phyloP scores from a whole-genome alignment of 2,113 vertebrate genomes.

The Laterallus jamaicensis region DNA sequence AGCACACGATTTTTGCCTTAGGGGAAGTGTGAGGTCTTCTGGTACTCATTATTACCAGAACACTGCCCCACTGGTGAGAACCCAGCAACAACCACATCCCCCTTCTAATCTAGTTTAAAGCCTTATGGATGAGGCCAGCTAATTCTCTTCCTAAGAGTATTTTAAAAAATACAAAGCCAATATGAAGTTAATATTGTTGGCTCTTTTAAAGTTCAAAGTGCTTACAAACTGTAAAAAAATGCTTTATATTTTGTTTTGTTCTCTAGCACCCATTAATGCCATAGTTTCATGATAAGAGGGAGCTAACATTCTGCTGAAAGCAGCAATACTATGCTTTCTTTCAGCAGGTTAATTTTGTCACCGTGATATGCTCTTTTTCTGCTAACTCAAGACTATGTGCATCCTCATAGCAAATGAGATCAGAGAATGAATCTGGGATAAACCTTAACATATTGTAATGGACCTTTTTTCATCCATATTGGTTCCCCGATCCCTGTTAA shows the following conservation, averaged over 20 bases:
- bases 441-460: not conserved
- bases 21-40: too few relatives aligned
- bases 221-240: not conserved
- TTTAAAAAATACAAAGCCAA: not conserved
- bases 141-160: too few relatives aligned
- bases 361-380: not conserved
- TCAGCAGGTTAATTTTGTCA: not conserved
- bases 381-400: not conserved
- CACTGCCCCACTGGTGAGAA: too few relatives aligned
- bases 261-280: not conserved
- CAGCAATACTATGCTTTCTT: not conserved
- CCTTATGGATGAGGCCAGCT: too few relatives aligned
- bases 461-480: not conserved
- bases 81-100: too few relatives aligned
- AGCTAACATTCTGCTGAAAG: not conserved
- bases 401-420: not conserved
- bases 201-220: not conserved
- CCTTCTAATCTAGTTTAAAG: too few relatives aligned
- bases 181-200: not conserved
- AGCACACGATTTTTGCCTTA: too few relatives aligned
- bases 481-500: not conserved
- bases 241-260: not conserved
- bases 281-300: not conserved
- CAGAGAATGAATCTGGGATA: not conserved
- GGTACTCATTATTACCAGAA: too few relatives aligned